A percentile compares a stretch with the other conserved stretches of the same genome.
Evolutionary conservation across 37 sponge, comb jelly and placozoan genomes (phyloP).

Genomic region (Beroe forskalii): DNA sequence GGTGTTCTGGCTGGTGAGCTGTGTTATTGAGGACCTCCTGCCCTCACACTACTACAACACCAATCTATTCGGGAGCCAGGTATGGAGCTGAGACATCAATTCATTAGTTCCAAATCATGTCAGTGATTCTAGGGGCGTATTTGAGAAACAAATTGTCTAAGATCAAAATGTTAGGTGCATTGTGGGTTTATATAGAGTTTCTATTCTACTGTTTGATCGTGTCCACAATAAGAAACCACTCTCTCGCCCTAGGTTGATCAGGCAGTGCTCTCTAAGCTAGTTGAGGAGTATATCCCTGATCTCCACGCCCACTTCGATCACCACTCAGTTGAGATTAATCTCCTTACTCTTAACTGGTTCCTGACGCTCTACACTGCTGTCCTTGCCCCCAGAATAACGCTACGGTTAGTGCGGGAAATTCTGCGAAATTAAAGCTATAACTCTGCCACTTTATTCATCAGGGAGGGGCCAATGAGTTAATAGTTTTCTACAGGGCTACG

Average conservation of each 20-base stretch:
- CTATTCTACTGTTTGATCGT: too few relatives aligned
- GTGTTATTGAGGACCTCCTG: slow-evolving; percentile 67
- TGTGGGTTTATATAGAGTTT: too few relatives aligned
- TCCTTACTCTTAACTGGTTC: slow-evolving; percentile 69
- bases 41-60: slow-evolving; percentile 66
- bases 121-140: too few relatives aligned
- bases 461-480: too few relatives aligned
- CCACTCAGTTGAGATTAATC: slow-evolving; percentile 61
- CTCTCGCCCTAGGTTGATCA: slow-evolving; percentile 72
- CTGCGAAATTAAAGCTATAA: too few relatives aligned
- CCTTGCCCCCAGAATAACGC: slow-evolving; percentile 25
- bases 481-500: too few relatives aligned
- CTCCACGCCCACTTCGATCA: slow-evolving; percentile 36
- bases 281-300: slow-evolving; percentile 14
- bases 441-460: too few relatives aligned
- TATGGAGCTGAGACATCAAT: too few relatives aligned
- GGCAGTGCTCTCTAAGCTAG: slow-evolving; percentile 33
- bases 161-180: too few relatives aligned
- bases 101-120: too few relatives aligned
- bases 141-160: too few relatives aligned
- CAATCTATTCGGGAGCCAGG: slow-evolving; percentile 67
- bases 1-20: slow-evolving; percentile 67
- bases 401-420: slow-evolving; percentile 29
- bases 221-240: too few relatives aligned
- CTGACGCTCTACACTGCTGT: slow-evolving; percentile 67